Evolutionary conservation across 2,888 invertebrate species (phyloP).

Genomic region (Achlya flavicornis): DNA sequence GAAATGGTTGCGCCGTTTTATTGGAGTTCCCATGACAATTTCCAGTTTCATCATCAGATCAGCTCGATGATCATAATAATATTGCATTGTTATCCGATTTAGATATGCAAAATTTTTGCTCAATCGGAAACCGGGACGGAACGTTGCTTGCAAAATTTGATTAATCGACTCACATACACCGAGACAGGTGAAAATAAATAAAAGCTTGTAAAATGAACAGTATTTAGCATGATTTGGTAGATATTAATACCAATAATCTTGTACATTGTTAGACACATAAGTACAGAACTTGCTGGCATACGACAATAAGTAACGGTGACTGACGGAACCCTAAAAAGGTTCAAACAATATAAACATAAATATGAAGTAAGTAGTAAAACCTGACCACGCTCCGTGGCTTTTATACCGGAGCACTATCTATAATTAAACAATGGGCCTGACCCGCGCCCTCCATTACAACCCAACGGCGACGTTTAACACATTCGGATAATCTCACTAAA

Average conservation of each 20-base stretch:
- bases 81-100: no score
- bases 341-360: conserved; percentile 46
- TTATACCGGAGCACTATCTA: conserved; percentile 65
- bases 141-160: no score
- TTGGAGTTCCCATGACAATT: no score
- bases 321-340: conserved; percentile 5
- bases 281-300: background rate
- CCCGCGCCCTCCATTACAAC: conserved; percentile 69
- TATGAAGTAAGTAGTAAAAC: conserved; percentile 48
- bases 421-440: conserved; percentile 76
- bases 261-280: background rate
- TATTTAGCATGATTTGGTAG: no score
- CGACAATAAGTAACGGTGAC: background rate
- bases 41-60: no score
- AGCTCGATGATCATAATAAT: no score
- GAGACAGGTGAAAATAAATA: no score
- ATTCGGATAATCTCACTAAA: conserved; percentile 79
- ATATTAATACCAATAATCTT: background rate
- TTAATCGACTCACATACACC: no score
- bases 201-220: no score
- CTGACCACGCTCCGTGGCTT: conserved; percentile 49
- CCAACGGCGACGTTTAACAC: conserved; percentile 75
- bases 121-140: no score
- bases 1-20: no score
- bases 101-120: no score